phyloP scores from a whole-genome alignment of 2,888 invertebrate genomes.

The Parthenolecanium corni region DNA sequence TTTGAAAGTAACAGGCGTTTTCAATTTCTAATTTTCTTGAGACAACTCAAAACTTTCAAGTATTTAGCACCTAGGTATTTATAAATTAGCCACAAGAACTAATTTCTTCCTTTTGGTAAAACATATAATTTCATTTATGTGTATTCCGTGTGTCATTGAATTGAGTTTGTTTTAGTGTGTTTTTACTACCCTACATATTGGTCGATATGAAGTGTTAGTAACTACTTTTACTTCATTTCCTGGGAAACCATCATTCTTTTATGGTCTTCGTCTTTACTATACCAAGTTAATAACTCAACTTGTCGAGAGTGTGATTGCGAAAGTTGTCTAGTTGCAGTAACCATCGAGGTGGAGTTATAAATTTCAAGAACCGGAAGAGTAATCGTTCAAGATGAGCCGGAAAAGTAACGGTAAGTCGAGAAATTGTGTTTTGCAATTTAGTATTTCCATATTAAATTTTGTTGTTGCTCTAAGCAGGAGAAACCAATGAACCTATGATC shows the following conservation, averaged over 20 bases:
- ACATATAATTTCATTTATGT: neutral
- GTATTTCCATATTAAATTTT: too few species aligned
- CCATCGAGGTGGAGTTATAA: neutral
- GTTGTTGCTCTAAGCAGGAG: too few species aligned
- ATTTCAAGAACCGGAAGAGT: too few species aligned
- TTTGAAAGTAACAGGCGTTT: constrained; percentile 30
- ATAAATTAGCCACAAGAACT: too few species aligned
- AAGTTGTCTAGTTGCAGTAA: neutral
- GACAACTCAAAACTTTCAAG: too few species aligned
- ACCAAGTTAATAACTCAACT: too few species aligned
- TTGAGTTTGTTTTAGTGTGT: neutral
- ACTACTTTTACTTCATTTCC: neutral
- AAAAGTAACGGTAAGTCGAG: too few species aligned
- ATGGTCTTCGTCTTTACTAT: neutral
- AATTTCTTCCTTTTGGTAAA: too few species aligned
- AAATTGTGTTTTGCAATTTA: too few species aligned
- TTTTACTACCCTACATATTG: neutral
- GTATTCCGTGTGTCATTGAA: neutral
- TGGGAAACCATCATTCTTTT: too few species aligned
- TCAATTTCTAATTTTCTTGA: neutral
- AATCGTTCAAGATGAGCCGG: too few species aligned
- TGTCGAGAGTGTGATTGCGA: neutral
- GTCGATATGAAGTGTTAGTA: neutral
- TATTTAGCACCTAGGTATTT: too few species aligned
- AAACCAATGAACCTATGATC: neutral